Conservation (phyloP, 2,113 vertebrate species). For the Poicephalus gulielmi region DNA sequence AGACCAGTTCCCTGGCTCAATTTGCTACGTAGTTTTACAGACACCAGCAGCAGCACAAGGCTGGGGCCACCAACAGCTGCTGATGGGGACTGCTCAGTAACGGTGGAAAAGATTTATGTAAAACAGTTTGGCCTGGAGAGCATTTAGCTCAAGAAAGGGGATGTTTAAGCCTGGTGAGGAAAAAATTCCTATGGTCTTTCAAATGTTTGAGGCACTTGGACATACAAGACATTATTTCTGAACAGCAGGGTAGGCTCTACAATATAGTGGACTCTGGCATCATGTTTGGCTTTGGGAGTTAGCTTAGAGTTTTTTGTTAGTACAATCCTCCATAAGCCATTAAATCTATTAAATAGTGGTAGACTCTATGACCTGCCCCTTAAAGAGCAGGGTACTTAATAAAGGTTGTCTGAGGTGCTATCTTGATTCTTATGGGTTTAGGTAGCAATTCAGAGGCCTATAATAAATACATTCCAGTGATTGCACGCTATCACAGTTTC, state of each 20-base stretch:
- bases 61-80: background rate
- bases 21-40: background rate
- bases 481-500: background rate
- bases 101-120: background rate
- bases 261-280: background rate
- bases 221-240: background rate
- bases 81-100: background rate
- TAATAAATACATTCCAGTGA: conserved; percentile 16
- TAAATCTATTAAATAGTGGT: background rate
- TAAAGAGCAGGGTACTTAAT: background rate
- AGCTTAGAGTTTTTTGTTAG: background rate
- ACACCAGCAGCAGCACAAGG: background rate
- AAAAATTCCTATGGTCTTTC: background rate
- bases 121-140: background rate
- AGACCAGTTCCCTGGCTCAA: background rate
- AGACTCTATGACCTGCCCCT: background rate
- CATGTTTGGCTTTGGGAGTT: background rate
- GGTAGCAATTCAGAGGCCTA: background rate
- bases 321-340: background rate
- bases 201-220: background rate
- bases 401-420: background rate
- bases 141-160: background rate
- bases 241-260: background rate
- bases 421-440: background rate
- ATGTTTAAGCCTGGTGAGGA: background rate